Percentiles rank a stretch among this genome's conserved stretches.
These are phyloP conservation scores for Serilophus lunatus DNA, from an alignment of 2,113 vertebrate species.

Conservation along the genomic window DNA sequence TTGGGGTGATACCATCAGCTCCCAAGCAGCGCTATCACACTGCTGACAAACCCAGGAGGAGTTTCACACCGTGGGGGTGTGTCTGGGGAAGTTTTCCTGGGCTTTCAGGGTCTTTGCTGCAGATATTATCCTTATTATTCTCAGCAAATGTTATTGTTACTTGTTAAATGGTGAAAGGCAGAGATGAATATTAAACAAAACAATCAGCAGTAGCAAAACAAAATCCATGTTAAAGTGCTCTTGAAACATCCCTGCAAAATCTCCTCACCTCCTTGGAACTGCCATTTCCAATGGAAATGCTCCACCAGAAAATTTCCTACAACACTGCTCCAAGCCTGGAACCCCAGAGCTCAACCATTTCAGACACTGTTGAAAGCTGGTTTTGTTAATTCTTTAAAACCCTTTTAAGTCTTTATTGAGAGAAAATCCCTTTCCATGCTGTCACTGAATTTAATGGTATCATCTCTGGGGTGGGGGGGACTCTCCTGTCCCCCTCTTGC, in stretches of 20 bases:
- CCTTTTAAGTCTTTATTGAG: not conserved
- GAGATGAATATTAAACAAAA: not conserved
- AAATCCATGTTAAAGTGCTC: not conserved
- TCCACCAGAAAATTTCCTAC: not conserved
- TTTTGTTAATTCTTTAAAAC: not conserved
- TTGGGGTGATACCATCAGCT: not conserved
- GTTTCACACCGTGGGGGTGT: rapidly evolving
- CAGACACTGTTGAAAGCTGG: not conserved
- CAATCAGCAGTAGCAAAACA: not conserved
- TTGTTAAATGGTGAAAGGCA: not conserved
- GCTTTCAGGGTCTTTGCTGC: not conserved
- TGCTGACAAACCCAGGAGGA: conserved; percentile 33
- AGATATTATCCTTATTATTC: too few species aligned
- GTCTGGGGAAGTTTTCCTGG: not conserved
- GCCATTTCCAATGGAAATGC: not conserved
- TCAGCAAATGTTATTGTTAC: not conserved
- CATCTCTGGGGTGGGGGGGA: not conserved
- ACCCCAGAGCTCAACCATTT: not conserved
- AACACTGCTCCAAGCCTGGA: not conserved
- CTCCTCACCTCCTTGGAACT: not conserved
- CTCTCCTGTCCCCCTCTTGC: rapidly evolving
- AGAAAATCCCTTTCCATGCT: not conserved
- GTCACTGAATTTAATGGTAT: not conserved
- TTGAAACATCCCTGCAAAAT: not conserved
- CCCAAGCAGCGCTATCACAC: not conserved